Conservation (phyloP, 2,113 vertebrate genomes). For the Rana temporaria region DNA sequence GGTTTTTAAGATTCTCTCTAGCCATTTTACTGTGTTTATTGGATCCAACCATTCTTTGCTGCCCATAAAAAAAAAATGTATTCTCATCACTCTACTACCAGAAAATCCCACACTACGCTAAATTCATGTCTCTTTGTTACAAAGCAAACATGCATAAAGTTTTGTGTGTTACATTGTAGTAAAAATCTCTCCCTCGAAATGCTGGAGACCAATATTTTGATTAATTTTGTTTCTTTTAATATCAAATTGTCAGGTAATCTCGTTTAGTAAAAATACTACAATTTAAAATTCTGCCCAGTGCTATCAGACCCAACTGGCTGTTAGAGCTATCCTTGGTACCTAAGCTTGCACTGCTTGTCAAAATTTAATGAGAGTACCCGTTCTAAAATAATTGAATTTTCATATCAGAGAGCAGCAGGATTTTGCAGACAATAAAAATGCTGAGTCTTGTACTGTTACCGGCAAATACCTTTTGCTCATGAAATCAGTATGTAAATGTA, state of each 20-base stretch:
- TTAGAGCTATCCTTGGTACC: conserved; percentile 89
- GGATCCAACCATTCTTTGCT: no score
- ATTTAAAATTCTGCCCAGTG: conserved; percentile 91
- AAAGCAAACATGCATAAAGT: conserved; percentile 36
- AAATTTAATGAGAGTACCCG: conserved; percentile 97
- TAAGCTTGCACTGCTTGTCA: conserved; percentile 93
- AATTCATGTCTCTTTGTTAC: conserved; percentile 9
- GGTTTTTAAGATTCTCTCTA: no score
- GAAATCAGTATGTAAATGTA: conserved; percentile 99
- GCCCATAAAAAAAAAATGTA: no score
- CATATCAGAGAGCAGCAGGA: conserved; percentile 99
- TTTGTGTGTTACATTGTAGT: conserved; percentile 65
- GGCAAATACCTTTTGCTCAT: conserved; percentile 99
- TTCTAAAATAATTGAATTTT: conserved; percentile 99
- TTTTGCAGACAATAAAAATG: conserved; percentile 99
- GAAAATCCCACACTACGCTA: neutral
- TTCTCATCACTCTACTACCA: neutral
- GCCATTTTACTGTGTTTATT: no score
- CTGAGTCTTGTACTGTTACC: conserved; percentile 99
- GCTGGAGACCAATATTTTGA: conserved; percentile 91
- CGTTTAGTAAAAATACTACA: conserved; percentile 92
- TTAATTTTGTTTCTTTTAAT: conserved; percentile 97
- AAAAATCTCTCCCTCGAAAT: conserved; percentile 80
- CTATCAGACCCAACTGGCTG: conserved; percentile 93
- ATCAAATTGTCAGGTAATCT: conserved; percentile 98